These are phyloP conservation scores for Cerastoderma edule DNA, from an alignment of 2,888 invertebrate species.

Conservation along the genomic window DNA sequence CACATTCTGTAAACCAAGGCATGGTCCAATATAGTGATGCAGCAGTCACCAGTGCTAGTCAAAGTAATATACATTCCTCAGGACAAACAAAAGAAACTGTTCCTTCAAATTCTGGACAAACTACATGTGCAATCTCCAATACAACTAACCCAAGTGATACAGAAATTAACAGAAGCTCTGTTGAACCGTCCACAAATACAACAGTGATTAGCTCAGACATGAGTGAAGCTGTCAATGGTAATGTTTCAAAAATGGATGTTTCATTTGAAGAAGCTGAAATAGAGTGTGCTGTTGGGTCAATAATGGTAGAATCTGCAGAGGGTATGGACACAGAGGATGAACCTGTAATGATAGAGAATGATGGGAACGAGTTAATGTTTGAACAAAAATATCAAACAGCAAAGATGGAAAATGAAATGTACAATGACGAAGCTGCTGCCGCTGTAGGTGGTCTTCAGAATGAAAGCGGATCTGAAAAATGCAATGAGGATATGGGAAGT, in stretches of 20 bases:
- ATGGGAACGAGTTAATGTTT: slow-evolving; percentile 62
- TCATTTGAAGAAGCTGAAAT: slow-evolving; percentile 41
- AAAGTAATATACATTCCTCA: slow-evolving; percentile 47
- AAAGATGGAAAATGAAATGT: slow-evolving; percentile 31
- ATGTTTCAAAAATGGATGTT: slow-evolving; percentile 37
- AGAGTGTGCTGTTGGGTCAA: slow-evolving; percentile 58
- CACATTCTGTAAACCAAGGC: slow-evolving; percentile 9
- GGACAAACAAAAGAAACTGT: slow-evolving; percentile 15
- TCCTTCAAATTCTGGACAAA: slow-evolving; percentile 22
- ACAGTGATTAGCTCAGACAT: neutral
- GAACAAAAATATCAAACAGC: slow-evolving; percentile 38
- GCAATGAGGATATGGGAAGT: neutral
- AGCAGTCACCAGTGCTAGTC: slow-evolving; percentile 49
- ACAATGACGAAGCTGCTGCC: slow-evolving; percentile 39
- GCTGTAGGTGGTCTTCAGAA: slow-evolving; percentile 35
- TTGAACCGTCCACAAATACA: slow-evolving; percentile 51
- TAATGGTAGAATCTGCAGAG: slow-evolving; percentile 50
- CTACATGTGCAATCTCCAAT: slow-evolving; percentile 25
- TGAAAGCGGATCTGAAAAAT: neutral
- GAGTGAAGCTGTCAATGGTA: slow-evolving; percentile 24
- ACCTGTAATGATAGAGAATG: slow-evolving; percentile 61
- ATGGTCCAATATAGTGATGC: neutral
- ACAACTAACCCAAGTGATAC: neutral
- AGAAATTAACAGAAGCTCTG: slow-evolving; percentile 8
- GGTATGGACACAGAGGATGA: slow-evolving; percentile 41